Evolutionary conservation across 2,797 vertebrate species (phyloP).

Genomic region (Peromyscus melanophrys): DNA sequence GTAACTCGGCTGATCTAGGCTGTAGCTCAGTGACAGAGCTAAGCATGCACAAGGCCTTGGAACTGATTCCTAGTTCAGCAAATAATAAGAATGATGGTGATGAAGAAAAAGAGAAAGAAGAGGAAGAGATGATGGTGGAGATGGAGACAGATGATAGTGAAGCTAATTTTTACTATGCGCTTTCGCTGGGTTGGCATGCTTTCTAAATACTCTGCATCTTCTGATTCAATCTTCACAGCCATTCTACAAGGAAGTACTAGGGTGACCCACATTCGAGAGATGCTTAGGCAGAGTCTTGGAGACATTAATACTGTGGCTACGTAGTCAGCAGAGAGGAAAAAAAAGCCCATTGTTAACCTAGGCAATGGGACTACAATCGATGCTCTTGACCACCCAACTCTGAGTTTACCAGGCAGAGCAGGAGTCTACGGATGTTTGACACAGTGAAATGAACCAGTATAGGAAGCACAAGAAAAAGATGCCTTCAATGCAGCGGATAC

Average conservation of each 20-base stretch:
- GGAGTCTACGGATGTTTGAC: background rate
- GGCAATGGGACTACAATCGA: background rate
- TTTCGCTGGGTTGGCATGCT: background rate
- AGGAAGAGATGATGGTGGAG: background rate
- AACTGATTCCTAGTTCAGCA: background rate
- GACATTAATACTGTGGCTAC: background rate
- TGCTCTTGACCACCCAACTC: background rate
- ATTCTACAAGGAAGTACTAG: background rate
- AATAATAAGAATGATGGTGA: background rate
- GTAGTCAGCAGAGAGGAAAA: background rate
- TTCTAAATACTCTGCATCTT: background rate
- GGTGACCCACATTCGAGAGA: background rate
- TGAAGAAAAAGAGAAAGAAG: background rate
- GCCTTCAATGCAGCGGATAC: background rate
- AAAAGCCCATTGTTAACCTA: background rate
- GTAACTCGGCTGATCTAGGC: background rate
- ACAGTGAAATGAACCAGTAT: background rate
- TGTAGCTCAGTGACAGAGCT: background rate
- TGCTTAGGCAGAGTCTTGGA: background rate
- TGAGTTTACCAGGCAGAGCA: background rate
- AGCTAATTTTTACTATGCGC: background rate
- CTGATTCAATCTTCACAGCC: background rate
- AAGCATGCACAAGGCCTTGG: background rate
- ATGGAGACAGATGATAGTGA: too few species aligned
- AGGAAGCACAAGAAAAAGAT: background rate